A percentile compares a stretch with the other conserved stretches of the same genome.
These are phyloP conservation scores for Nezara viridula DNA, from an alignment of 2,888 invertebrate genomes.

Conservation along the genomic window DNA sequence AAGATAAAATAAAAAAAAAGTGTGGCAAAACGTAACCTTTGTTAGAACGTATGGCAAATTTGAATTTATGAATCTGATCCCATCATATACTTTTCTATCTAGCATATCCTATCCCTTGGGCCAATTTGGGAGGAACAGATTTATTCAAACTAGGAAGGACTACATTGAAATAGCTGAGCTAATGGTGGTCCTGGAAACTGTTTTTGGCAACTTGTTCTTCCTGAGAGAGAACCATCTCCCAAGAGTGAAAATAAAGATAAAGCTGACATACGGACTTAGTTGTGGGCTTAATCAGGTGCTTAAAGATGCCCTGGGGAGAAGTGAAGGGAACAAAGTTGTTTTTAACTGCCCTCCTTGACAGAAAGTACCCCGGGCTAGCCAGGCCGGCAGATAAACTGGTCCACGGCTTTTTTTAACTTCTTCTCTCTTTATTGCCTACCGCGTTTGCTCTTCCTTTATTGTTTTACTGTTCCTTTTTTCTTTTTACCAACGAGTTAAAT, in stretches of 20 bases:
- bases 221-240: background rate
- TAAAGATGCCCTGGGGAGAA: constrained; percentile 52
- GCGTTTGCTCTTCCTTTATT: constrained; percentile 1
- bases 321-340: constrained; percentile 56
- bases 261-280: constrained; percentile 55
- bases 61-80: no score
- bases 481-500: background rate
- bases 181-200: background rate
- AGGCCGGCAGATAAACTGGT: constrained; percentile 4
- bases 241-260: constrained; percentile 58
- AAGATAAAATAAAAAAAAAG: no score
- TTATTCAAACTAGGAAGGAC: background rate
- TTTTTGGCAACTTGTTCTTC: constrained; percentile 6
- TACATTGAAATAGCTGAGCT: background rate
- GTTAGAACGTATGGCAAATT: no score
- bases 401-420: background rate
- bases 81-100: no score
- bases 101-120: no score
- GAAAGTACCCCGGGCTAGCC: constrained; percentile 18
- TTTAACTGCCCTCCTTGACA: constrained; percentile 52
- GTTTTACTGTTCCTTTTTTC: background rate
- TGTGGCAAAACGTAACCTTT: no score
- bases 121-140: background rate
- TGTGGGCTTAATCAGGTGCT: constrained; percentile 57
- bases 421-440: background rate